Percentiles rank a stretch among this genome's conserved stretches.
These are phyloP conservation scores for Yponomeuta plumbellus DNA, from an alignment of 2,888 invertebrate species.

Conservation along the genomic window DNA sequence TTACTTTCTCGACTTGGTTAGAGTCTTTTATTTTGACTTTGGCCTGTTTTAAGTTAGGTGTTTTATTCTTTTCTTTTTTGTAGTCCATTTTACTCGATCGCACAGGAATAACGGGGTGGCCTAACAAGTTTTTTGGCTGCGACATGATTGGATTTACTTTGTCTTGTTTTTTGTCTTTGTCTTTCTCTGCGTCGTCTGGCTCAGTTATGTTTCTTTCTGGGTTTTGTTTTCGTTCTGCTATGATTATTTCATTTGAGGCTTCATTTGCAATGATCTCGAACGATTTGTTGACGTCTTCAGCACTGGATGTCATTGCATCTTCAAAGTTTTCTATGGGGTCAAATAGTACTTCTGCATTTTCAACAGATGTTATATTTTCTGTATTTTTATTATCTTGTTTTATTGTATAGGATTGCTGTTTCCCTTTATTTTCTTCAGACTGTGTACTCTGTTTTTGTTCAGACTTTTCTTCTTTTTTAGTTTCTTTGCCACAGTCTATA, in stretches of 20 bases:
- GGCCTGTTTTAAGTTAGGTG: slow-evolving; percentile 54
- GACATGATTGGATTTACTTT: slow-evolving; percentile 40
- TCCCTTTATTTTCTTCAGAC: slow-evolving; percentile 33
- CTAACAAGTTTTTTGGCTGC: slow-evolving; percentile 75
- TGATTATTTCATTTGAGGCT: background rate
- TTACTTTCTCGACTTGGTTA: slow-evolving; percentile 39
- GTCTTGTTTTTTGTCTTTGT: slow-evolving; percentile 36
- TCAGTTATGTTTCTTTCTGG: slow-evolving; percentile 55
- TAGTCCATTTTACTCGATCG: slow-evolving; percentile 71
- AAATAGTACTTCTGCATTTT: slow-evolving; percentile 29
- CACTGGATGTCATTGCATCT: slow-evolving; percentile 62
- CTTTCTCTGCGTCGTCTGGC: slow-evolving; percentile 38
- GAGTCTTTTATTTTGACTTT: slow-evolving; percentile 65
- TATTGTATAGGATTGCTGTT: slow-evolving; percentile 38
- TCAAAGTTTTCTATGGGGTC: slow-evolving; percentile 65
- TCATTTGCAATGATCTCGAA: slow-evolving; percentile 63
- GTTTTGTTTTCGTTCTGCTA: slow-evolving; percentile 32
- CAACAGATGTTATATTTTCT: background rate
- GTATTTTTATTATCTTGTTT: background rate
- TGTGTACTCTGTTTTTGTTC: slow-evolving; percentile 32
- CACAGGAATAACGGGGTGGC: slow-evolving; percentile 71
- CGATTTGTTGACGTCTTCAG: slow-evolving; percentile 59
- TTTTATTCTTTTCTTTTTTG: slow-evolving; percentile 71
- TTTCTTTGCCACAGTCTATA: slow-evolving; percentile 25
- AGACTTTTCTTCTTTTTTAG: slow-evolving; percentile 35